Percentiles rank a stretch among this genome's conserved stretches.
phyloP scores from a whole-genome alignment of 2,888 invertebrate genomes.

The Phyto melanocephala region DNA sequence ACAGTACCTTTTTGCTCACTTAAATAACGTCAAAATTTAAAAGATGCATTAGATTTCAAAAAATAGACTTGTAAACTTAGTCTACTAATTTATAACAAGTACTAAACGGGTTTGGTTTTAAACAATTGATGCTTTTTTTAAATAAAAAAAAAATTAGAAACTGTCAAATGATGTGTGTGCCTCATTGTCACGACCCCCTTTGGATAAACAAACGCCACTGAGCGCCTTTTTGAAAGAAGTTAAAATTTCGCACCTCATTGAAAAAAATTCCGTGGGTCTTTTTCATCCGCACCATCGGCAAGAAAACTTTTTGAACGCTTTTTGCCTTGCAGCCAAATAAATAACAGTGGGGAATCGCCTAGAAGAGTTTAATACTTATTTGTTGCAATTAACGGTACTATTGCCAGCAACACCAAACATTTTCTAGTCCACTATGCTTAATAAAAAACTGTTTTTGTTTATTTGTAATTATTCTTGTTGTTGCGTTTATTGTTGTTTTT shows the following conservation, averaged over 20 bases:
- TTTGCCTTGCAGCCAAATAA: neutral
- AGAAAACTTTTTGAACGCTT: neutral
- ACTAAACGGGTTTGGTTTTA: no score
- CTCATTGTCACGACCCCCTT: constrained; percentile 68
- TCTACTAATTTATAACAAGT: no score
- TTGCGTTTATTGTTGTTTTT: constrained; percentile 3
- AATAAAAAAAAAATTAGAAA: no score
- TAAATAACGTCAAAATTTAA: no score
- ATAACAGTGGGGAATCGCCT: constrained; percentile 42
- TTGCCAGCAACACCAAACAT: constrained; percentile 28
- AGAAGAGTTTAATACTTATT: neutral
- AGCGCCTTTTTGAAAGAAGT: constrained; percentile 56
- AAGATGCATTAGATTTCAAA: no score
- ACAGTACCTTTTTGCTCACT: no score
- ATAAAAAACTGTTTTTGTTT: constrained; percentile 11
- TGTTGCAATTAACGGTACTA: constrained; percentile 29
- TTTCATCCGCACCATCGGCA: neutral
- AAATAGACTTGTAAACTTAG: no score
- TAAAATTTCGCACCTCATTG: constrained; percentile 65
- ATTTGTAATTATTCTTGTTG: constrained; percentile 10
- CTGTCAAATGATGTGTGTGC: no score
- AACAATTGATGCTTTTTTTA: no score
- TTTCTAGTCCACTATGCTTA: constrained; percentile 13
- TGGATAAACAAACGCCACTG: constrained; percentile 74
- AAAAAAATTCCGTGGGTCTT: constrained; percentile 38